Evolutionary conservation across 1,140 invertebrate species (phyloP), one percentile per base, ranked within the genome.

Genomic region (Physella acuta): DNA sequence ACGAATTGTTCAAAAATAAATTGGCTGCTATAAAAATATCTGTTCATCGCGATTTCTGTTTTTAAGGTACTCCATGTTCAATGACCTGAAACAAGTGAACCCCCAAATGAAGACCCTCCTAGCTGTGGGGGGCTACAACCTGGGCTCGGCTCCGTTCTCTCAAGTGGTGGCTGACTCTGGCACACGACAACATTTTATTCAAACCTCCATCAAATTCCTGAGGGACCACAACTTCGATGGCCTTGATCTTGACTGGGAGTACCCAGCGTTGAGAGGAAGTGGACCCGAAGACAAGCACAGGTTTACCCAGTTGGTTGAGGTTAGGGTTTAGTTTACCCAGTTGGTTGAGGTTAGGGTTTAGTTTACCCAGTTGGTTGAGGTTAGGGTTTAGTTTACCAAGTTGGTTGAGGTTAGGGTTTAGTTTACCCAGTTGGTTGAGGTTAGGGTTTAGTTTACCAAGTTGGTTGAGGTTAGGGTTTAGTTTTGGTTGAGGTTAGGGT

Each of bases 81-180:
- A 90, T 30, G 93, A 93, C 0, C 86, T 97, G 36, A 97, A 97
- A 85, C 92, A 93, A 0, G 94, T 94, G 85, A 97, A 97, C 86
- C 94, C 94, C 77, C 90, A 93, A 63, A 81, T 97, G 75, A 97
- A 96, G 84, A 94, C 93, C 0, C 86, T 97, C 84, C 87, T 97
- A 63, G 94, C 95, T 2, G 93, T 97, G 71, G 95, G 95, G 14
- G 95, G 95, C 0, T 98, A 94, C 95, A 97, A 95, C 81, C 93
- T 97, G 83, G 95, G 94, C 20, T 95, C 93, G 0, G 89, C 89
- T 5, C 88, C 93, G 71, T 85, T 82, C 68, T 76, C 75, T 11
- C 33, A 66, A 4, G 77, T 82, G 75, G 70, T 80, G 0, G 36
- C 63, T 8, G 73, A 72, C 14, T 28, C 53, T 30, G 65, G 58